phyloP scores from a whole-genome alignment of 2,113 vertebrate genomes.

The Callaeas wilsoni region DNA sequence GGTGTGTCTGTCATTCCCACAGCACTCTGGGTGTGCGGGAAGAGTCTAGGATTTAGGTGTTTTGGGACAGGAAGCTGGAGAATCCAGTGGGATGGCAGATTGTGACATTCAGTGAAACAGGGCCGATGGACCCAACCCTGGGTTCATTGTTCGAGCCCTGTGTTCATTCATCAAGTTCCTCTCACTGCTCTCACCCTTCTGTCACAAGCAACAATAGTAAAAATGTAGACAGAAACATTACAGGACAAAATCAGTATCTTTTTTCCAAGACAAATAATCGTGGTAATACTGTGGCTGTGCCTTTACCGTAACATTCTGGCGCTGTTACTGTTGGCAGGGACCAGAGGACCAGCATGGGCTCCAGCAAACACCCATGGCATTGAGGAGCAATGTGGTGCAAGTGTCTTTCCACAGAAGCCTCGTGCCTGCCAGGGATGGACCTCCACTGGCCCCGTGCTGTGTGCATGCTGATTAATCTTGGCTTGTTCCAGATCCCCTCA shows the following conservation, averaged over 20 bases:
- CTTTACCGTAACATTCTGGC: neutral
- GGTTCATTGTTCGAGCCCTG: neutral
- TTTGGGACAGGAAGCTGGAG: neutral
- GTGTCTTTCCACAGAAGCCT: neutral
- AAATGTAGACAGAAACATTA: neutral
- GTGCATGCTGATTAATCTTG: neutral
- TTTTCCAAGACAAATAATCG: neutral
- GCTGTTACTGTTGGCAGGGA: accelerated
- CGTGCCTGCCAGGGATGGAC: accelerated
- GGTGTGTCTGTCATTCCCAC: neutral
- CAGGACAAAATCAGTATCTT: neutral
- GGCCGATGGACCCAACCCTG: neutral
- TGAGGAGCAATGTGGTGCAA: accelerated
- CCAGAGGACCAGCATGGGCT: neutral
- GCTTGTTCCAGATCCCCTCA: neutral
- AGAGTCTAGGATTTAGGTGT: neutral
- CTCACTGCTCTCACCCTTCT: neutral
- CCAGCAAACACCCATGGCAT: neutral
- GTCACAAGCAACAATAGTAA: neutral
- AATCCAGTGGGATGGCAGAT: neutral
- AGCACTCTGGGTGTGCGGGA: neutral
- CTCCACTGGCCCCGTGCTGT: neutral
- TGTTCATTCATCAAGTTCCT: neutral
- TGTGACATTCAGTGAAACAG: neutral
- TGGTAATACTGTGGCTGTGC: neutral